Base-by-base conservation (phyloP, 2,888 invertebrate species). In the Drosophila leonis region DNA sequence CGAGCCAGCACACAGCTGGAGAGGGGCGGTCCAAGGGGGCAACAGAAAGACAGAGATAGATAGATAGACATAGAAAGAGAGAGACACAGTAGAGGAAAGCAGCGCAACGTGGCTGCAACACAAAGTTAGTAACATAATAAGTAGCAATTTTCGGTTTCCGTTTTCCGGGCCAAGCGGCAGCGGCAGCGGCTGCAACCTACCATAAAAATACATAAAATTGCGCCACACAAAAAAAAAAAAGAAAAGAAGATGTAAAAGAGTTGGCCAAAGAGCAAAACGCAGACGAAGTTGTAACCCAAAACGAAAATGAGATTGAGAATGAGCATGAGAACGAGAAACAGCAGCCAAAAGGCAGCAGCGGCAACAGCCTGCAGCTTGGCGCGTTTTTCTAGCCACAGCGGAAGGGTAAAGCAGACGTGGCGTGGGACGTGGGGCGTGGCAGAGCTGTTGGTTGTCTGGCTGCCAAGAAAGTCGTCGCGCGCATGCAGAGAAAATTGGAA, bases 91-190 rank as follows among this genome's bases (percentile, higher is more conserved):
- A 9, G 48, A 27, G 37, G 27, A 10, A 15, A 15, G 54, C 60
- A 64, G 63, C 56, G 51, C 59, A 72, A 44, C 72, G 78, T 65
- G 29, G 51, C 71, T 82, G 81, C 86, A 85, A 83, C 86, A 87
- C 86, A 87, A 87, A 86, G 89, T 87, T 87, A 81, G 87, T 87
- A 87, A 87, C 89, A 87, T 87, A 87, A 87, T 87, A 87, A 87
- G 89, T 87, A 87, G 86, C 86, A 87, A 87, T 87, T 87, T 87
- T 87, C 83, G 86, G 86, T 87, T 87, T 87, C 86, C 89, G 88
- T 84, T 86, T 86, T 87, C 86, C 86, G 86, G 87, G 77, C 74
- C 86, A 80, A 88, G 82, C 84, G 71, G 81, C 83, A 87, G 82
- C 80, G 70, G 79, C 83, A 76, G 66, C 46, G 79, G 77, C 82